Base-by-base conservation (phyloP, 2,888 invertebrate species). In the Caenorhabditis sp. region DNA sequence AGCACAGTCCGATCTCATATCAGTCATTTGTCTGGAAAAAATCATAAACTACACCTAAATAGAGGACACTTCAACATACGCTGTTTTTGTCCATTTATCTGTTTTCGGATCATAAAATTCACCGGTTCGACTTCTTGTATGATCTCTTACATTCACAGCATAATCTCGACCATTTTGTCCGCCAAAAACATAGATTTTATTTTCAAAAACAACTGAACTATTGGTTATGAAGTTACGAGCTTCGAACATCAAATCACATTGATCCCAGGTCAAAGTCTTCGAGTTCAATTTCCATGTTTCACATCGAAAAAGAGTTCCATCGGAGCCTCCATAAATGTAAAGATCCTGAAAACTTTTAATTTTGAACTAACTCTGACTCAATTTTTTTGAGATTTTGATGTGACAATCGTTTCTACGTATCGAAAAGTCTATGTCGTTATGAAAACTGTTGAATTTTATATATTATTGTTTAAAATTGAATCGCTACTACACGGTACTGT, bases 111-210 rank as follows among this genome's bases (percentile, higher is more conserved):
- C 69, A 54, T 66, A 73, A 7, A 68, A 36, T 49, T 73, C 73
- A 20, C 66, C 73, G 52, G 63, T 69, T 1, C 43, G 50, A 53
- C 68, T 31, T 62, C 59, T 21, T 7, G 43, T 20, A 49, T 25
- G 21, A 61, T 62, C 72, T 64, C 53, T 61, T 36, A 36, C 52
- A 43, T 43, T 43, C 3, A 17, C 43, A 17, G 43, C 43, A 43
- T 43, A 20, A 43, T 26, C 43, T 17, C 69, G 31, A 52, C 66
- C 67, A 36, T 73, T 59, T 60, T 73, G 73, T 27, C 73, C 73
- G 10, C 73, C 73, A 38, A 73, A 73, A n/a, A 73, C 73, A 54
- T 73, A 73, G n/a, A 73, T 73, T 31, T 69, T 73, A 5, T 62
- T 67, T 31, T 73, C 63, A 31, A 59, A 73, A 3, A 66, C 69